Evolutionary conservation across 2,888 invertebrate species (phyloP).

Genomic region (Drosophila eohydei): DNA sequence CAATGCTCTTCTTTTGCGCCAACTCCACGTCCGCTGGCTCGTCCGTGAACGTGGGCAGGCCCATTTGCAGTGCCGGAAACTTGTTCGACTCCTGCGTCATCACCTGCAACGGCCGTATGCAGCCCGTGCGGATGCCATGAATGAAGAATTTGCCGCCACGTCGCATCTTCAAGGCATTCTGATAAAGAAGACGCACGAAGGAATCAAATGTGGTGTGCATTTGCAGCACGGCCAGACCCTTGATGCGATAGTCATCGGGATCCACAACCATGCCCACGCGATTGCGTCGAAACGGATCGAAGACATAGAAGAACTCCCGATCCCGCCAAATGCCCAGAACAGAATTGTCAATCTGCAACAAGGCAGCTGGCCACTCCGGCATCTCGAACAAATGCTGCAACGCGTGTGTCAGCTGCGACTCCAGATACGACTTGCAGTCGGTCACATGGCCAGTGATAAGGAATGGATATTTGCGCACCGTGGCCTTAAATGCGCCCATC

Average conservation of each 20-base stretch:
- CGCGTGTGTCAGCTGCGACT: constrained; percentile 76
- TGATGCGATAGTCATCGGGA: constrained; percentile 83
- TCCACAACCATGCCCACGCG: constrained; percentile 86
- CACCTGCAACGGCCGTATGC: constrained; percentile 75
- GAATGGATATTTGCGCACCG: constrained; percentile 77
- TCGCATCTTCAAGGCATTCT: constrained; percentile 84
- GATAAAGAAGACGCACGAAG: constrained; percentile 86
- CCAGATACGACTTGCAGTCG: constrained; percentile 71
- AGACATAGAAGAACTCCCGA: constrained; percentile 87
- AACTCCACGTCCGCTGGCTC: constrained; percentile 37
- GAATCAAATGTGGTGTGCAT: constrained; percentile 88
- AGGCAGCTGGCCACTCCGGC: constrained; percentile 69
- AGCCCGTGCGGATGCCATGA: constrained; percentile 87
- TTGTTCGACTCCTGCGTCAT: constrained; percentile 64
- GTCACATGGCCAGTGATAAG: constrained; percentile 78
- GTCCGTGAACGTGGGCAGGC: constrained; percentile 65
- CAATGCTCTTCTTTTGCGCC: constrained; percentile 74
- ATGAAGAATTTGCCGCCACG: constrained; percentile 84
- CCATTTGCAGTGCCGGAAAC: constrained; percentile 73
- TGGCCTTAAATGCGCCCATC: constrained; percentile 82
- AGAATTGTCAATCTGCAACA: constrained; percentile 87
- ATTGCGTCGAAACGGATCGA: constrained; percentile 89
- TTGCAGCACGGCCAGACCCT: constrained; percentile 87
- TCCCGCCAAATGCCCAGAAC: constrained; percentile 88
- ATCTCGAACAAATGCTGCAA: constrained; percentile 73